Evolutionary conservation across 2,888 invertebrate species (phyloP).

Genomic region (Pandemis corylana): DNA sequence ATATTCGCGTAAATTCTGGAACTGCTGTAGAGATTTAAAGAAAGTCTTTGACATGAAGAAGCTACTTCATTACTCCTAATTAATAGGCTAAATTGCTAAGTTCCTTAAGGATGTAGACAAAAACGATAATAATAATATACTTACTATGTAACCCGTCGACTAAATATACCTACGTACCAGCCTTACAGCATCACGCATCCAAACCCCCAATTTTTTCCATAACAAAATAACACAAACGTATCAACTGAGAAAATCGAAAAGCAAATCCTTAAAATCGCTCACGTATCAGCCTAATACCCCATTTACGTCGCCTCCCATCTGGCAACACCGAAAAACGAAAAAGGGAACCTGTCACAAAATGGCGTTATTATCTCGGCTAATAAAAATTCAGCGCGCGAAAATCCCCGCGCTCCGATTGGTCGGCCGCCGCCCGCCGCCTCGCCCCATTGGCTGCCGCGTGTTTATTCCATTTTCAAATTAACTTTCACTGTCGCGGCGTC

Average conservation of each 20-base stretch:
- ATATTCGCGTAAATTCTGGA: no score
- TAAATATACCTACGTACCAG: neutral
- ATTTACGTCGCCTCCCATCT: constrained; percentile 67
- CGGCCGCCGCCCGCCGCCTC: constrained; percentile 67
- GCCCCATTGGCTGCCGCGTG: constrained; percentile 73
- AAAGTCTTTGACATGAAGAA: no score
- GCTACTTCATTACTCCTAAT: no score
- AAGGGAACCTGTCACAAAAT: constrained; percentile 79
- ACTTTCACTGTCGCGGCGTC: constrained; percentile 79
- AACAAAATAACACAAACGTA: constrained; percentile 44
- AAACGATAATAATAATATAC: neutral
- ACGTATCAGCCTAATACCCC: constrained; percentile 57
- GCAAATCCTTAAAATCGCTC: constrained; percentile 59
- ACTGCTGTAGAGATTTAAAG: no score
- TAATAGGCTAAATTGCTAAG: no score
- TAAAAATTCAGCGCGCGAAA: constrained; percentile 85
- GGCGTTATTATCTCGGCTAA: constrained; percentile 83
- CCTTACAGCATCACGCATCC: constrained; percentile 19
- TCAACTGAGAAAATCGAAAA: constrained; percentile 53
- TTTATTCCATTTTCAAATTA: constrained; percentile 85
- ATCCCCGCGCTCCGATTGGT: constrained; percentile 73
- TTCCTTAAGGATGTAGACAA: no score
- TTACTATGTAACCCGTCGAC: neutral
- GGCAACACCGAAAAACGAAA: constrained; percentile 67
- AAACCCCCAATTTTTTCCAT: constrained; percentile 34